phyloP scores from a whole-genome alignment of 1,140 invertebrate genomes.

The Lutraria rhynchaena region DNA sequence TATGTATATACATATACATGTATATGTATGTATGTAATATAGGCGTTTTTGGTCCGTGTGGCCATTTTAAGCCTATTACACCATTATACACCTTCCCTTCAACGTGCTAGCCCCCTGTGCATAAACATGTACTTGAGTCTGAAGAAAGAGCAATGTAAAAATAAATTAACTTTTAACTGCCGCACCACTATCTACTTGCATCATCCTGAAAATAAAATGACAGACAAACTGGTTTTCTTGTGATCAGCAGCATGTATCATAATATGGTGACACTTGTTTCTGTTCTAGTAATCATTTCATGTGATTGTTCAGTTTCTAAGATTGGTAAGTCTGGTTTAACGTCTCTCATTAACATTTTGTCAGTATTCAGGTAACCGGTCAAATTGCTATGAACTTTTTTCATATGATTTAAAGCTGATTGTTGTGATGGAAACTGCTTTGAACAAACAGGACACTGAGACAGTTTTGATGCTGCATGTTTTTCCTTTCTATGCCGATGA shows the following conservation, averaged over 20 bases:
- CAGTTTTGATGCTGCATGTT: background rate
- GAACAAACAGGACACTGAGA: constrained; percentile 31
- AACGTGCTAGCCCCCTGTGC: too few species aligned
- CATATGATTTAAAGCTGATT: background rate
- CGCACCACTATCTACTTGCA: too few species aligned
- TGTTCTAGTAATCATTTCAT: too few species aligned
- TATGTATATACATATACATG: background rate
- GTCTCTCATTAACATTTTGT: constrained; percentile 1
- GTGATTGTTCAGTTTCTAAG: too few species aligned
- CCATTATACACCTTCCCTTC: too few species aligned
- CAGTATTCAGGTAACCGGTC: background rate
- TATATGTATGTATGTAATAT: background rate
- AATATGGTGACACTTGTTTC: too few species aligned
- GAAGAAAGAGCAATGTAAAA: background rate
- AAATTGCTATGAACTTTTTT: constrained; percentile 4
- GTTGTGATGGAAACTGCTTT: background rate
- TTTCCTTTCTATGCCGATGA: constrained; percentile 1
- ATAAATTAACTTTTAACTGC: background rate
- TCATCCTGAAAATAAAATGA: too few species aligned
- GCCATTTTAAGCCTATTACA: too few species aligned
- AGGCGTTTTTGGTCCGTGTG: too few species aligned
- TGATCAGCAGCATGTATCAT: too few species aligned
- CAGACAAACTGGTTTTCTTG: too few species aligned
- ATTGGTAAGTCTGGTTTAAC: too few species aligned
- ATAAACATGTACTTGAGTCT: background rate